phyloP scores from a whole-genome alignment of 1,140 invertebrate genomes.

The Trissolcus basalis region DNA sequence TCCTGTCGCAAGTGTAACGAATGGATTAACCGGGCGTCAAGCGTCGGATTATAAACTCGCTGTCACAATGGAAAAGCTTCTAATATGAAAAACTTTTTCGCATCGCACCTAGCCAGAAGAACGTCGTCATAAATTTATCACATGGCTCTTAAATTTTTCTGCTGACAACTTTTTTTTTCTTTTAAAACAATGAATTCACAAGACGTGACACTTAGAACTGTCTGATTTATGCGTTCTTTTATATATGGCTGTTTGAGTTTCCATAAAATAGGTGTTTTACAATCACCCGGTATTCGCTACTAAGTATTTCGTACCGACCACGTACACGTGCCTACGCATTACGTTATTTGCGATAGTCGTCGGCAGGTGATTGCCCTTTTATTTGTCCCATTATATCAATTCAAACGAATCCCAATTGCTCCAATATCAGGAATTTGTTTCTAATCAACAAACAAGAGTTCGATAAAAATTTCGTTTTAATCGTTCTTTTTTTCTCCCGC shows the following conservation, averaged over 20 bases:
- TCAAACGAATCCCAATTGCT: too few relatives aligned
- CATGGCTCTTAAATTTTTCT: too few relatives aligned
- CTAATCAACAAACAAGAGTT: too few relatives aligned
- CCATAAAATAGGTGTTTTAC: slow-evolving; percentile 27
- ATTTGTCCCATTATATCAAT: slow-evolving; percentile 44
- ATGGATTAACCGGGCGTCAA: slow-evolving; percentile 23
- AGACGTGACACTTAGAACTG: not conserved
- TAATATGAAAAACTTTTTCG: not conserved
- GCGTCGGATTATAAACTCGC: slow-evolving; percentile 3
- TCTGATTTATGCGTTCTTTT: not conserved
- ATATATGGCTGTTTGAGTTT: not conserved
- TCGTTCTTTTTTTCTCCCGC: too few relatives aligned
- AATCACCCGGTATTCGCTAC: slow-evolving; percentile 46
- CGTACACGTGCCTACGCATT: slow-evolving; percentile 60
- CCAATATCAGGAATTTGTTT: too few relatives aligned
- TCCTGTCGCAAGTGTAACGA: slow-evolving; percentile 28
- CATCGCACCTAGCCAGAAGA: not conserved
- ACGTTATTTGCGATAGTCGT: slow-evolving; percentile 56
- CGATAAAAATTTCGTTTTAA: too few relatives aligned
- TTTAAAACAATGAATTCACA: too few relatives aligned
- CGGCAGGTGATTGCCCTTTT: slow-evolving; percentile 66
- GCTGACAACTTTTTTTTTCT: too few relatives aligned
- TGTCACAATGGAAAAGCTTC: slow-evolving; percentile 2
- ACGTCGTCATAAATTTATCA: too few relatives aligned
- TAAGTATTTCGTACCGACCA: slow-evolving; percentile 49